Percentiles rank a stretch among this genome's conserved stretches.
Evolutionary conservation across 1,140 invertebrate species (phyloP).

Genomic region (Habropoda laboriosa): DNA sequence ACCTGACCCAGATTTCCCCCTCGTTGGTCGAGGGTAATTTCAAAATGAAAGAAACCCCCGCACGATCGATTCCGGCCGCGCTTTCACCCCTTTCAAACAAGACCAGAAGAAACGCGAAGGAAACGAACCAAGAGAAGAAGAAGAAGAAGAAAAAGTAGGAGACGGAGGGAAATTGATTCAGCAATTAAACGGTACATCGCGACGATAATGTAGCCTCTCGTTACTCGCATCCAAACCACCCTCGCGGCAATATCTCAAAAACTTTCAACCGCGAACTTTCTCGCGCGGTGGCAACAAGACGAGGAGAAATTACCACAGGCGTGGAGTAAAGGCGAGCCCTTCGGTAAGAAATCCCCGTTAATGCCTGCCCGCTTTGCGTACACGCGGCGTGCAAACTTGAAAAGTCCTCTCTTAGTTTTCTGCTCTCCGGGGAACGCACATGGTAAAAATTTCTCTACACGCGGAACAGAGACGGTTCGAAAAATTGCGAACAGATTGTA

Average conservation of each 20-base stretch:
- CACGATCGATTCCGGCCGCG: slow-evolving; percentile 25
- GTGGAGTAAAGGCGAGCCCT: background rate
- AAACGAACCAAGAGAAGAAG: background rate
- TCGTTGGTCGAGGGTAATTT: slow-evolving; percentile 36
- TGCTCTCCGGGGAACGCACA: no score
- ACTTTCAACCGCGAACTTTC: slow-evolving; percentile 10
- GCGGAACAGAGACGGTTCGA: background rate
- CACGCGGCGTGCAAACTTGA: background rate
- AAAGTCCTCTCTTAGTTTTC: no score
- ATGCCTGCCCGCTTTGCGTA: slow-evolving; percentile 22
- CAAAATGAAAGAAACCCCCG: slow-evolving; percentile 20
- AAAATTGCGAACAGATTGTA: no score
- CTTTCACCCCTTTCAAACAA: background rate
- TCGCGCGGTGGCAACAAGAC: background rate
- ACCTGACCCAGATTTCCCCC: slow-evolving; percentile 40
- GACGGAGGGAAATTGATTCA: slow-evolving; percentile 10
- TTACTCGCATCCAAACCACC: background rate
- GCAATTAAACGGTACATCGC: slow-evolving; percentile 27
- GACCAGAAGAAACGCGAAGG: background rate
- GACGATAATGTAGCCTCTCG: slow-evolving; percentile 14
- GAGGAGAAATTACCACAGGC: background rate
- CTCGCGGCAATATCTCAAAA: slow-evolving; percentile 3
- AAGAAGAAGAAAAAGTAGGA: background rate
- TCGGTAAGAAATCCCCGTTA: slow-evolving; percentile 28
- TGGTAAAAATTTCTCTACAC: background rate